Base-by-base conservation (phyloP, 1,140 invertebrate genomes). In the Zaprionus capensis region DNA sequence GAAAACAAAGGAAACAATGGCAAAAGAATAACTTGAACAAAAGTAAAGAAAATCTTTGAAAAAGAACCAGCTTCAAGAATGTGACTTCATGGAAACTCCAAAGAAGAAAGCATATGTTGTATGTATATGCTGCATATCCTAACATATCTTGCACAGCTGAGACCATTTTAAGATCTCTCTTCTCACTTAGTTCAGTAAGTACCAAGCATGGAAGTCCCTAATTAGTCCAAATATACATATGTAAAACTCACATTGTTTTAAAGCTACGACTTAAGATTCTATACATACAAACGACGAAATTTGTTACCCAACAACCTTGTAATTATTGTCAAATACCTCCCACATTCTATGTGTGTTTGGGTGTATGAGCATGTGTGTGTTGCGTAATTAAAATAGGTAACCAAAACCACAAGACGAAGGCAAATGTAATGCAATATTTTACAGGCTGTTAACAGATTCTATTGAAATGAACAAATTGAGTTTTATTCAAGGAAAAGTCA, bases 41-140 rank as follows among this genome's bases (percentile, higher is more conserved):
- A 80, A 49, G 62, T 26, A 70, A 64, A 5, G 36, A 5, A 15
- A 14, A 2, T 38, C 11, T 38, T 7, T 17, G n/a, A 41, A n/a
- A 38, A 62, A 5, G 38, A 28, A 36, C 46, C 12, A 44, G 44
- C 26, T 9, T 44, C 51, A 34, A 56, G 58, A 44, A 80, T 22
- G 49, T 24, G 24, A 51, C 55, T 49, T 20, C 62, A 63, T 53
- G 6, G 49, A 51, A 67, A 81, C 66, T 63, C 34, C 46, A 73
- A 64, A 80, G 65, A 79, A 82, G 79, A 77, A 87, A 82, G 38
- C 38, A 17, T 44, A 41, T 41, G 4, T 5, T 41, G 12, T 7
- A 46, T 17, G n/a, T 46, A n/a, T 46, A n/a, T 41, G 4, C 5
- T 41, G 9, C 9, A 9, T 34, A 34, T 15, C 38, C 38, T 41